Evolutionary conservation across 2,888 invertebrate genomes (phyloP).

Genomic region (Stenodema calcarata): DNA sequence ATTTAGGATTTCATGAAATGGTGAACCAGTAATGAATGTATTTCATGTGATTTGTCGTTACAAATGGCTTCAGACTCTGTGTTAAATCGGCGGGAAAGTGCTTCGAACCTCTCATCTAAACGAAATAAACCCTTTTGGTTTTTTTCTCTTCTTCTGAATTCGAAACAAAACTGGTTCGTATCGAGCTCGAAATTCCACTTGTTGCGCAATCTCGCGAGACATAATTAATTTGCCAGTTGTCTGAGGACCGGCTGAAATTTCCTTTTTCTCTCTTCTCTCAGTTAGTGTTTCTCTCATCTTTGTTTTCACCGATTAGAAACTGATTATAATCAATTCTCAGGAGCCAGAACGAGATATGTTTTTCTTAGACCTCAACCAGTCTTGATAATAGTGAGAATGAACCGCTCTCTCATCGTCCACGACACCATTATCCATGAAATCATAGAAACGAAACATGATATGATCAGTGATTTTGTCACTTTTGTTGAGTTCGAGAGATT

Average conservation of each 20-base stretch:
- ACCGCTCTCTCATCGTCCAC: too few relatives aligned
- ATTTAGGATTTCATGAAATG: too few relatives aligned
- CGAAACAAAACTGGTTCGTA: not conserved
- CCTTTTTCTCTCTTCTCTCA: not conserved
- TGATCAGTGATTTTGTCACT: too few relatives aligned
- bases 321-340: not conserved
- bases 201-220: not conserved
- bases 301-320: not conserved
- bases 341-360: not conserved
- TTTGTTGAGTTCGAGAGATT: too few relatives aligned
- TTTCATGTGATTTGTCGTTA: too few relatives aligned
- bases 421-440: too few relatives aligned
- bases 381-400: too few relatives aligned
- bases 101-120: not conserved
- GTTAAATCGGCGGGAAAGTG: not conserved
- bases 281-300: not conserved
- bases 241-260: not conserved
- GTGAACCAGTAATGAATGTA: too few relatives aligned
- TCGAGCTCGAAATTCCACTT: not conserved
- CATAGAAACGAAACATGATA: too few relatives aligned
- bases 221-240: not conserved
- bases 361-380: too few relatives aligned
- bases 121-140: not conserved
- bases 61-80: too few relatives aligned
- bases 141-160: not conserved